phyloP scores from a whole-genome alignment of 1,140 invertebrate genomes.

The Sweltsa coloradensis region DNA sequence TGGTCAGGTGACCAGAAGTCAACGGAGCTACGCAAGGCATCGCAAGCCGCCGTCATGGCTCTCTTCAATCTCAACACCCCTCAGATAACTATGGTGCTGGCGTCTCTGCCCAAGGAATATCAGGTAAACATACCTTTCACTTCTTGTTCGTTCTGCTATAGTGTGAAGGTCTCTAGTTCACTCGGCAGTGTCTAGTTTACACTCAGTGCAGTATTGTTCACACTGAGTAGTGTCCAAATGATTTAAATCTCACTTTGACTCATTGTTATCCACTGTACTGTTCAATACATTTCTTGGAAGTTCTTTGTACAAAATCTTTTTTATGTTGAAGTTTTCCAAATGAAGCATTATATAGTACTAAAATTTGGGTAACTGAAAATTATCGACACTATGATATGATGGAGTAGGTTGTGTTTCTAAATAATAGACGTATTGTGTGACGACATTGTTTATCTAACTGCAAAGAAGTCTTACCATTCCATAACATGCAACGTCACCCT shows the following conservation, averaged over 20 bases:
- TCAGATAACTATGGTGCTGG: slow-evolving; percentile 71
- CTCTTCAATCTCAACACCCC: slow-evolving; percentile 84
- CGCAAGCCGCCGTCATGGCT: slow-evolving; percentile 67
- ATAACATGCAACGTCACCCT: no score
- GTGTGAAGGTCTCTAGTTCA: no score
- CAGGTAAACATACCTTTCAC: no score
- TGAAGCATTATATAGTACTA: no score
- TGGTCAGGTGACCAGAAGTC: slow-evolving; percentile 40
- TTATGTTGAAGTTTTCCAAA: background rate
- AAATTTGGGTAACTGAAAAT: no score
- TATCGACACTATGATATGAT: no score
- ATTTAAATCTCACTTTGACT: background rate
- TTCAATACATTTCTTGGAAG: slow-evolving; percentile 4
- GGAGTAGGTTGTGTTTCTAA: no score
- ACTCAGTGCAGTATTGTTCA: background rate
- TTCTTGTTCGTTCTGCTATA: no score
- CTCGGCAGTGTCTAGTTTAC: background rate
- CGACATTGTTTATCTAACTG: no score
- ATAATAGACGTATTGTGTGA: no score
- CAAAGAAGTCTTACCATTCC: no score
- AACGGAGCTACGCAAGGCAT: slow-evolving; percentile 63
- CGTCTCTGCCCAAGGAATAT: slow-evolving; percentile 68
- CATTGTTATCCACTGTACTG: background rate
- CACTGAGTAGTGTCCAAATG: background rate
- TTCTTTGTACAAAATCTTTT: background rate